phyloP scores from a whole-genome alignment of 2,797 vertebrate genomes.

The Labeo calbasu region DNA sequence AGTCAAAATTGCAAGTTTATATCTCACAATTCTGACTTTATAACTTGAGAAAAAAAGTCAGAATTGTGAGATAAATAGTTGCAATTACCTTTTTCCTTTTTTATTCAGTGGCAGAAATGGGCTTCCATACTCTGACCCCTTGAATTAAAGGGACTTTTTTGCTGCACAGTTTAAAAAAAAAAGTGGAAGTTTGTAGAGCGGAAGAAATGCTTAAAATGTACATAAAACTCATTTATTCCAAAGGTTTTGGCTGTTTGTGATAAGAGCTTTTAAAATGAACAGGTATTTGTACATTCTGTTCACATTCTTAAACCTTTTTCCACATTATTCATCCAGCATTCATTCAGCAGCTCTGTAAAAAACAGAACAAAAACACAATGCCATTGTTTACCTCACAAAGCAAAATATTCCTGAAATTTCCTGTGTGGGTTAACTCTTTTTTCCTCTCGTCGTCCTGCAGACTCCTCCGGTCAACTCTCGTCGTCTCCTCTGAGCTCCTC shows the following conservation, averaged over 20 bases:
- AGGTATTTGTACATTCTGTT: not conserved
- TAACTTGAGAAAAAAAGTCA: too few relatives aligned
- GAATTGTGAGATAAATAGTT: too few relatives aligned
- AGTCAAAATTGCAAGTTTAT: too few relatives aligned
- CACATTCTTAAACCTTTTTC: conserved; percentile 9
- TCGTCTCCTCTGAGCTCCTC: conserved; percentile 79
- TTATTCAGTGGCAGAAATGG: too few relatives aligned
- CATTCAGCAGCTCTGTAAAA: not conserved
- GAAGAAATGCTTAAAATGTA: not conserved
- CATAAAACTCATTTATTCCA: not conserved
- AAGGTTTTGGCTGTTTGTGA: too few relatives aligned
- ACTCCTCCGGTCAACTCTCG: conserved; percentile 83
- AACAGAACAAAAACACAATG: not conserved
- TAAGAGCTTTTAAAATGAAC: not conserved
- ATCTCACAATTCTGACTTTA: too few relatives aligned
- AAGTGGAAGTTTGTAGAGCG: not conserved
- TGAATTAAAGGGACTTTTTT: conserved; percentile 18
- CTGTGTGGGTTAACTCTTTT: conserved; percentile 48
- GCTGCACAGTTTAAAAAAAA: not conserved
- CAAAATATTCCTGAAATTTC: conserved; percentile 19
- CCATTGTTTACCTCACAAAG: conserved; percentile 10
- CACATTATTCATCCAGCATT: not conserved
- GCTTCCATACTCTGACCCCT: conserved; percentile 4
- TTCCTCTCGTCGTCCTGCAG: conserved; percentile 58
- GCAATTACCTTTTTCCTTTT: too few relatives aligned